Percentiles rank a stretch among this genome's conserved stretches.
Evolutionary conservation across 2,888 invertebrate genomes (phyloP).

Genomic region (Dexiosoma caninum): DNA sequence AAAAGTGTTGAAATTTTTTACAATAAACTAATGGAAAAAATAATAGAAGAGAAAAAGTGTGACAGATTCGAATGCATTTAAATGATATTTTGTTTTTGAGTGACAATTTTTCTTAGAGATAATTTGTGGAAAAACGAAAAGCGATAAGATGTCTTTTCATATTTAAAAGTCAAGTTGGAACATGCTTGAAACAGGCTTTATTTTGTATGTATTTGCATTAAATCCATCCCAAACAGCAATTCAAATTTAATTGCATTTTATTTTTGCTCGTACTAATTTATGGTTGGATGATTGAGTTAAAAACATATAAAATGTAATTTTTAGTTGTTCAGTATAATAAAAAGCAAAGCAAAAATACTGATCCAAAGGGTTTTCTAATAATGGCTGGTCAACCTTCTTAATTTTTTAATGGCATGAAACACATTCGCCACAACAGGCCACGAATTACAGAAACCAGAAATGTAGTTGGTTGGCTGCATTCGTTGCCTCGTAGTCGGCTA

Average conservation of each 20-base stretch:
- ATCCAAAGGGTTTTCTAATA: background rate
- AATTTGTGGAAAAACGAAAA: constrained; percentile 13
- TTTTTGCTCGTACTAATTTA: constrained; percentile 58
- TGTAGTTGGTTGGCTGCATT: too few species aligned
- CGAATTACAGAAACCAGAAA: too few species aligned
- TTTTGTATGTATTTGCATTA: constrained; percentile 8
- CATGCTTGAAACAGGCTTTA: background rate
- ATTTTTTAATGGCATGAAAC: too few species aligned
- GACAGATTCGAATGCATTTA: background rate
- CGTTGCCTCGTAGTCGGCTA: too few species aligned
- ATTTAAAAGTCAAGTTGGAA: background rate
- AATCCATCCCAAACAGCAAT: constrained; percentile 17
- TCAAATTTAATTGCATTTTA: constrained; percentile 41
- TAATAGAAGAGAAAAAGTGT: constrained; percentile 13
- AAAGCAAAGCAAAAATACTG: constrained; percentile 8
- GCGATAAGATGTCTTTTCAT: background rate
- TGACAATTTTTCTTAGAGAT: background rate
- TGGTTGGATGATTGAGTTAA: constrained; percentile 42
- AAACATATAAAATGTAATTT: constrained; percentile 15
- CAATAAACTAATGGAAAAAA: too few species aligned
- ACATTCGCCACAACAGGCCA: too few species aligned
- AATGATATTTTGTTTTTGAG: background rate
- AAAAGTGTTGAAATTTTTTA: background rate
- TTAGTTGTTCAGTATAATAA: constrained; percentile 11
- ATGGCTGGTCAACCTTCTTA: too few species aligned